Evolutionary conservation across 2,113 vertebrate species (phyloP).

Genomic region (Heterotis niloticus): DNA sequence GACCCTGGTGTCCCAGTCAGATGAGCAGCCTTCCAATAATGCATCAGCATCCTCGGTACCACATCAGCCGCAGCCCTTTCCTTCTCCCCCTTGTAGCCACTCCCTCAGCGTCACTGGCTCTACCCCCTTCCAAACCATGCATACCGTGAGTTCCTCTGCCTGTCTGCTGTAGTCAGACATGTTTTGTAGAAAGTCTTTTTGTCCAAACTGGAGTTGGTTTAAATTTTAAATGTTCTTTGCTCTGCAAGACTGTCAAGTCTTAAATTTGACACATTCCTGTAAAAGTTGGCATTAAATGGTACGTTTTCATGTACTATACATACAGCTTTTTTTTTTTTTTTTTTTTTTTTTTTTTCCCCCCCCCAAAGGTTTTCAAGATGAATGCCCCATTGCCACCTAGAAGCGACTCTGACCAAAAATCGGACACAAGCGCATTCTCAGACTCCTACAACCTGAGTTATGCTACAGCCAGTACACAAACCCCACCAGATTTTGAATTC

Average conservation of each 20-base stretch:
- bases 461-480: slow-evolving; percentile 85
- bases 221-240: not conserved
- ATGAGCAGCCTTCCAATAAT: slow-evolving; percentile 45
- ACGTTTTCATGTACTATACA: not conserved
- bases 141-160: slow-evolving; percentile 70
- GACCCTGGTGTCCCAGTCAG: slow-evolving; percentile 38
- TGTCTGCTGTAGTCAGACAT: not conserved
- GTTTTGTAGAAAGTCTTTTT: too few species aligned
- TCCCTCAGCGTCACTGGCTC: slow-evolving; percentile 60
- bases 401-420: slow-evolving; percentile 70
- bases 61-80: slow-evolving; percentile 60
- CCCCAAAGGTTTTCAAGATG: slow-evolving; percentile 77
- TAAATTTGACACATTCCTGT: too few species aligned
- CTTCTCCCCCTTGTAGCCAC: slow-evolving; percentile 67
- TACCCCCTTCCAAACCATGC: slow-evolving; percentile 76
- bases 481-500: slow-evolving; percentile 76
- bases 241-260: too few species aligned
- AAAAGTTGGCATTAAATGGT: not conserved
- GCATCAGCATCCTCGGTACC: slow-evolving; percentile 46
- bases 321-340: not conserved
- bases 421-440: slow-evolving; percentile 57
- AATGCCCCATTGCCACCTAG: slow-evolving; percentile 69
- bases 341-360: not conserved
- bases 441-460: slow-evolving; percentile 66
- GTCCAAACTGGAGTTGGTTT: not conserved